These are phyloP conservation scores for Adela reaumurella DNA, from an alignment of 2,888 invertebrate genomes.

Conservation along the genomic window DNA sequence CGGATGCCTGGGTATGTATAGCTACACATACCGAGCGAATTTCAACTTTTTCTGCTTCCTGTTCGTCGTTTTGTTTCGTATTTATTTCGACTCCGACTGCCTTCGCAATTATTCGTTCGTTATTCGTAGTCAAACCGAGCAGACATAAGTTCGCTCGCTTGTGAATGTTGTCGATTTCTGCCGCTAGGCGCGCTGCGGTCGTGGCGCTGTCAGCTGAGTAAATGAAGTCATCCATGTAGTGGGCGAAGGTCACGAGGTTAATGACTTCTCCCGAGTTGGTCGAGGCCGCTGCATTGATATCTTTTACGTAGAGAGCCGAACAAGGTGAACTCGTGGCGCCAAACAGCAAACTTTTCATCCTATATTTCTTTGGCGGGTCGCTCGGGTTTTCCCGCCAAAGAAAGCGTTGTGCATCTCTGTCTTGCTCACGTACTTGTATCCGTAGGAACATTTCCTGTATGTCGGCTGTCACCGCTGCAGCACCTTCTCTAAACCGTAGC, in stretches of 20 bases:
- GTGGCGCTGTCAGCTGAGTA: background rate
- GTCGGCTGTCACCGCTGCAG: constrained; percentile 10
- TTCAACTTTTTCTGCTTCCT: no score
- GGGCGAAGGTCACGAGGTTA: constrained; percentile 3
- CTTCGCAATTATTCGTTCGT: no score
- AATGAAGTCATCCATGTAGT: constrained; percentile 10
- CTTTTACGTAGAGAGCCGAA: constrained; percentile 10
- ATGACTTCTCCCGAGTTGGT: constrained; percentile 4
- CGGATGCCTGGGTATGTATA: background rate
- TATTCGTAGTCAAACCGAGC: no score
- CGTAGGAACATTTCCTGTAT: constrained; percentile 15
- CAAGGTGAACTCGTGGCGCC: constrained; percentile 8
- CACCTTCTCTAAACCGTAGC: constrained; percentile 11
- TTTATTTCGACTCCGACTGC: no score
- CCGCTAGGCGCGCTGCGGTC: background rate
- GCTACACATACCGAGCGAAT: no score
- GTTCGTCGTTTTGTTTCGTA: no score
- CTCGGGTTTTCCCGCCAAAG: constrained; percentile 3
- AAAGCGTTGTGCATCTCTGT: constrained; percentile 9
- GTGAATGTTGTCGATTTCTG: background rate
- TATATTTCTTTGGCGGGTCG: background rate
- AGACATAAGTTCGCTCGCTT: background rate
- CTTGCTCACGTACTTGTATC: constrained; percentile 8
- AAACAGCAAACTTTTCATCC: background rate
- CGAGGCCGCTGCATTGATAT: constrained; percentile 7